Base-by-base conservation (phyloP, 2,888 invertebrate species). In the Spilarctia lutea region DNA sequence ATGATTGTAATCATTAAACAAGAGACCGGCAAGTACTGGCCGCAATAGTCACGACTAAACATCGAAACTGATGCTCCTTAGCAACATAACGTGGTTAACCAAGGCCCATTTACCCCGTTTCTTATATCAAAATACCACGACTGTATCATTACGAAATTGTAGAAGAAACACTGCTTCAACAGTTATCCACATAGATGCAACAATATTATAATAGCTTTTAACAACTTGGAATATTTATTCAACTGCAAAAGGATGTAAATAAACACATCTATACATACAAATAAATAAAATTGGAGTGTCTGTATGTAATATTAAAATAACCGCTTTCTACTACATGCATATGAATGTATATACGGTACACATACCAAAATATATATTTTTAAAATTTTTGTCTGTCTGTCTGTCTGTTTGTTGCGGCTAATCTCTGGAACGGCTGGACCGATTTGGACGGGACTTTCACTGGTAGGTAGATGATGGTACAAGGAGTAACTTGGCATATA, bases 21-120 rank as follows among this genome's bases (percentile, higher is more conserved):
- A 33, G 48, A 70, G 71, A 72, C 69, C 68, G 76, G 77, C 71
- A 71, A 74, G 79, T 82, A 75, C 83, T 79, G 85, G 83, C 82
- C 83, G 82, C 81, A 74, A 72, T 73, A 82, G 85, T 89, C 88
- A 88, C 88, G 89, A 87, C 77, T 81, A 18, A 68, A 74, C n/a
- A n/a, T 78, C 73, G 52, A 83, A 74, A 75, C 78, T 76, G 63
- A 82, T 74, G 75, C 75, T 79, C 79, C 77, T 80, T 75, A 74
- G 75, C 73, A 77, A 77, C 72, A 74, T 74, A 76, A 79, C 73
- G 72, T 81, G 75, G 77, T 75, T 76, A 78, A 78, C 77, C 77
- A 81, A 83, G 81, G 79, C 80, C 79, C 65, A 33, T 68, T 68
- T 68, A 68, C 24, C 30, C 42, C 11, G 81, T 76, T 80, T 84